Base-by-base conservation (phyloP, 2,797 vertebrate genomes). In the Chaetophractus vellerosus region DNA sequence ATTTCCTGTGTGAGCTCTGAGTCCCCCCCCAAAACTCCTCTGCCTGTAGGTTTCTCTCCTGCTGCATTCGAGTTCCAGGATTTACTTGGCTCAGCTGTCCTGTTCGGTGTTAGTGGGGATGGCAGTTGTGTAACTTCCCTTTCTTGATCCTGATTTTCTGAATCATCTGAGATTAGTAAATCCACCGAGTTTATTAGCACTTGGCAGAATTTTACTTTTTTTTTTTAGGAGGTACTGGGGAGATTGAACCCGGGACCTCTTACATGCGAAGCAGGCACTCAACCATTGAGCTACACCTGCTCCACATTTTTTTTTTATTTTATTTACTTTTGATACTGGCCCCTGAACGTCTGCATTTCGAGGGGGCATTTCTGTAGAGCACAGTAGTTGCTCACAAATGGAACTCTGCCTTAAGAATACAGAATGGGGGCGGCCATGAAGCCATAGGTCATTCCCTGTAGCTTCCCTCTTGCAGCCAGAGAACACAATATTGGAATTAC, bases 111-210 rank as follows among this genome's bases (percentile, higher is more conserved):
- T 50, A 79, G 59, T 59, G 41, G 26, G 5, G 45, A 59, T 79
- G 21, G 55, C 31, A 55, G 38, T 55, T 85, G 4, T 63, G 50
- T 72, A 57, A 78, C 23, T 61, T 79, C 55, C 31, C 83, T 55
- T 89, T 79, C 57, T 71, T 33, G 21, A 91, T 74, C 38, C 19
- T 91, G 57, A 79, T 86, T 94, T 90, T 82, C 81, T 50, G 24
- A 93, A 66, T 83, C 75, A 71, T 31, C 48, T 76, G n/a, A 66
- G 76, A 78, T 72, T n/a, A 18, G 59, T 55, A 81, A 71, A 79
- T 6, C 48, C n/a, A 79, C n/a, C 31, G 57, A 31, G 28, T 55
- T 68, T 71, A 72, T 45, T 41, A 85, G 36, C 28, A 79, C n/a
- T 90, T 28, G 52, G 50, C 66, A 85, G 26, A 21, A 55, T 55